Conservation (phyloP, 2,888 invertebrate genomes). For the Scaptomyza cyrtandrae region DNA sequence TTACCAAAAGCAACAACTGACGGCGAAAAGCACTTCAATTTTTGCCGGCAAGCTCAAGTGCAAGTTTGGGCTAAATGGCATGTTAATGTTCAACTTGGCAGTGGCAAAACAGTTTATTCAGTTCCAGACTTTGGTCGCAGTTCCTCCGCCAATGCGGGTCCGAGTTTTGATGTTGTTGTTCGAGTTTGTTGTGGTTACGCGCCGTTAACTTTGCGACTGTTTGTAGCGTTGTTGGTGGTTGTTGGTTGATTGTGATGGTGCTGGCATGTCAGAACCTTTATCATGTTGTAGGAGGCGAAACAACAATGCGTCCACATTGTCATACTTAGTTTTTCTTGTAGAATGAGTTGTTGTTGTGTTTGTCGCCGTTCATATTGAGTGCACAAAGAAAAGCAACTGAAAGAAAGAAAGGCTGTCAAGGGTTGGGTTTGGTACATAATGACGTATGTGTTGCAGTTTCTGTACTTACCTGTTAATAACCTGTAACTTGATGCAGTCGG, state of each 20-base stretch:
- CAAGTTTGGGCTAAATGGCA: constrained; percentile 49
- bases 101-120: constrained; percentile 28
- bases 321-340: constrained; percentile 34
- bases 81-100: constrained; percentile 66
- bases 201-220: constrained; percentile 49
- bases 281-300: constrained; percentile 46
- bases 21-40: constrained; percentile 30
- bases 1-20: constrained; percentile 7
- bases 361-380: constrained; percentile 78
- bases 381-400: constrained; percentile 75
- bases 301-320: constrained; percentile 49
- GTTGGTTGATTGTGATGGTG: constrained; percentile 15
- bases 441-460: constrained; percentile 31
- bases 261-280: constrained; percentile 77
- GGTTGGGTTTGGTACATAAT: constrained; percentile 35
- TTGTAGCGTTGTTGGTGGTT: constrained; percentile 21
- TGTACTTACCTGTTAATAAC: constrained; percentile 73
- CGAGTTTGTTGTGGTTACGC: constrained; percentile 68
- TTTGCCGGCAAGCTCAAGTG: constrained; percentile 48
- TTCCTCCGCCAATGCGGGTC: constrained; percentile 18
- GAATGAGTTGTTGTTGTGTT: constrained; percentile 42
- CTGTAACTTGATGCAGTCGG: constrained; percentile 70
- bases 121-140: constrained; percentile 36
- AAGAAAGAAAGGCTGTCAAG: constrained; percentile 21
- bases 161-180: constrained; percentile 10